phyloP scores from a whole-genome alignment of 1,140 invertebrate species.

The Stenopsyche tienmushanensis region DNA sequence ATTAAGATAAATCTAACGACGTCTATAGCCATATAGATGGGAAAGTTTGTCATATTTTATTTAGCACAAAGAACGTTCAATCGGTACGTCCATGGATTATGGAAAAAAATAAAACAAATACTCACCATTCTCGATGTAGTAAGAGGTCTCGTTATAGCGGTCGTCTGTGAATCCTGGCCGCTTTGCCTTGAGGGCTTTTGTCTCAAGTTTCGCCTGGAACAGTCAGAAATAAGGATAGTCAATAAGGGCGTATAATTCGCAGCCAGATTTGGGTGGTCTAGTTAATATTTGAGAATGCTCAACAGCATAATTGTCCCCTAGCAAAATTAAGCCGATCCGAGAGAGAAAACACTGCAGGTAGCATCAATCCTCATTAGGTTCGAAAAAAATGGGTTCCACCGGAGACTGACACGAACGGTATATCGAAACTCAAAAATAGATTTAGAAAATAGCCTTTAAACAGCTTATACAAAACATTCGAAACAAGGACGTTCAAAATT shows the following conservation, averaged over 20 bases:
- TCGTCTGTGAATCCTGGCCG: slow-evolving; percentile 90
- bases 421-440: background rate
- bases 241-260: background rate
- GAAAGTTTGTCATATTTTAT: too few species aligned
- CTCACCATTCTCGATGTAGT: slow-evolving; percentile 95
- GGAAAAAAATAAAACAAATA: background rate
- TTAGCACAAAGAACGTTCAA: too few species aligned
- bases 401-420: background rate
- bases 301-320: background rate
- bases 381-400: background rate
- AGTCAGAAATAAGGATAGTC: slow-evolving; percentile 46
- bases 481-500: too few species aligned
- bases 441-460: too few species aligned
- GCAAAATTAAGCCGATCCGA: background rate
- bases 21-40: too few species aligned
- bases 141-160: slow-evolving; percentile 91
- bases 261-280: background rate
- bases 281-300: too few species aligned
- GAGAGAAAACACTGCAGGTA: background rate
- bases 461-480: too few species aligned
- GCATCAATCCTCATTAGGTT: background rate
- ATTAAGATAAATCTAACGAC: too few species aligned
- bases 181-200: slow-evolving; percentile 89
- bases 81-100: too few species aligned
- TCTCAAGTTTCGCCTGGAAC: slow-evolving; percentile 90